These are phyloP conservation scores for Pecten maximus DNA, from an alignment of 2,888 invertebrate genomes.

Conservation along the genomic window DNA sequence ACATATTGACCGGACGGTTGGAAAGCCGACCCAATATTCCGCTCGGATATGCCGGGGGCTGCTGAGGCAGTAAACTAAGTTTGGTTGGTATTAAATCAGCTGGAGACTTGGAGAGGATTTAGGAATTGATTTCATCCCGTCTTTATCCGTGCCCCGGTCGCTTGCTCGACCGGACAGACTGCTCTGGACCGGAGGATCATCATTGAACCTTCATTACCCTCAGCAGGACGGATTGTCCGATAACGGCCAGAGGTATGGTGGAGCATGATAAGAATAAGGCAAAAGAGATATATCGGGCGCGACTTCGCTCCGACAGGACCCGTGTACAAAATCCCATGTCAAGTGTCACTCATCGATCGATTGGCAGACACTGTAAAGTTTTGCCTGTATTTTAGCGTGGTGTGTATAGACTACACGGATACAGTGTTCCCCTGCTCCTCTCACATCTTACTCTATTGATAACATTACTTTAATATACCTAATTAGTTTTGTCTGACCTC, in stretches of 20 bases:
- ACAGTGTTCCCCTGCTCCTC: background rate
- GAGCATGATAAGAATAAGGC: conserved; percentile 25
- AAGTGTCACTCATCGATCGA: background rate
- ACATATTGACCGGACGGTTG: conserved; percentile 2
- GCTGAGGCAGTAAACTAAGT: conserved; percentile 50
- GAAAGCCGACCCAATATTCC: conserved; percentile 36
- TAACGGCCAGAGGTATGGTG: conserved; percentile 18
- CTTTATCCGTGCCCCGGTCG: conserved; percentile 26
- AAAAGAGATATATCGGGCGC: conserved; percentile 28
- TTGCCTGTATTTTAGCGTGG: conserved; percentile 19
- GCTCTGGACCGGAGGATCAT: background rate
- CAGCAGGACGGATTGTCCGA: background rate
- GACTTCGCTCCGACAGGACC: background rate
- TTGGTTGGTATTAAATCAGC: conserved; percentile 49
- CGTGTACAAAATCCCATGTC: conserved; percentile 13
- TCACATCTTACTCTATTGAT: background rate
- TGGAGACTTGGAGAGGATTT: conserved; percentile 17
- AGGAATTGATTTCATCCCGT: conserved; percentile 25
- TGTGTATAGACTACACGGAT: background rate
- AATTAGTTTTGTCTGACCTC: conserved; percentile 12
- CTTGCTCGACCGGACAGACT: background rate
- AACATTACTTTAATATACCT: conserved; percentile 17
- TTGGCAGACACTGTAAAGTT: background rate
- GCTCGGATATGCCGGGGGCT: conserved; percentile 44
- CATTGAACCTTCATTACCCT: conserved; percentile 28